A percentile compares a stretch with the other conserved stretches of the same genome.
Evolutionary conservation across 2,888 invertebrate species (phyloP).

Genomic region (Linnaemya tessellans): DNA sequence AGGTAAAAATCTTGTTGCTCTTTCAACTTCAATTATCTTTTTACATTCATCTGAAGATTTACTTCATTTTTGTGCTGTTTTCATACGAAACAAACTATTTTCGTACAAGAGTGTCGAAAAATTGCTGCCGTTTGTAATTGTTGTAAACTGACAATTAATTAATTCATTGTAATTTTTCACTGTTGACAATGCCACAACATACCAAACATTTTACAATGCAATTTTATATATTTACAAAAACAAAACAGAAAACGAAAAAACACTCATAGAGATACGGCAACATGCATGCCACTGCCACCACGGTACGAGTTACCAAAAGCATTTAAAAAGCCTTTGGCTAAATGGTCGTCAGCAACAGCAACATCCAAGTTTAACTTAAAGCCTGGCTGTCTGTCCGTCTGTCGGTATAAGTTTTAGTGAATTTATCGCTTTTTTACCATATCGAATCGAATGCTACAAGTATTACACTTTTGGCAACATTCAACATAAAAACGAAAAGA

Average conservation of each 20-base stretch:
- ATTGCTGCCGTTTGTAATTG: slow-evolving; percentile 68
- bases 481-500: not conserved
- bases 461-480: slow-evolving; percentile 49
- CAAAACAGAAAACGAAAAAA: not conserved
- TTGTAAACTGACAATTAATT: slow-evolving; percentile 73
- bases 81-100: slow-evolving; percentile 44
- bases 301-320: not conserved
- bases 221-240: not conserved
- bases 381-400: not conserved
- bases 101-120: slow-evolving; percentile 65
- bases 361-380: slow-evolving; percentile 42
- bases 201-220: slow-evolving; percentile 68
- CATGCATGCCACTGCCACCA: slow-evolving; percentile 61
- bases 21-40: slow-evolving; percentile 40
- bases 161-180: slow-evolving; percentile 73
- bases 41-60: slow-evolving; percentile 54
- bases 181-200: slow-evolving; percentile 72
- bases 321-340: slow-evolving; percentile 59
- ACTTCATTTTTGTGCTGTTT: slow-evolving; percentile 24
- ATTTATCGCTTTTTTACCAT: slow-evolving; percentile 62
- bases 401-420: slow-evolving; percentile 31
- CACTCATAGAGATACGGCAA: slow-evolving; percentile 29
- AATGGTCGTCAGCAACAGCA: slow-evolving; percentile 50
- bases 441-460: slow-evolving; percentile 52
- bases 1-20: slow-evolving; percentile 33